Evolutionary conservation across 64 coral and sea anemone genomes (phyloP), one percentile per base, ranked within the genome.

Genomic region (Montipora foliosa): DNA sequence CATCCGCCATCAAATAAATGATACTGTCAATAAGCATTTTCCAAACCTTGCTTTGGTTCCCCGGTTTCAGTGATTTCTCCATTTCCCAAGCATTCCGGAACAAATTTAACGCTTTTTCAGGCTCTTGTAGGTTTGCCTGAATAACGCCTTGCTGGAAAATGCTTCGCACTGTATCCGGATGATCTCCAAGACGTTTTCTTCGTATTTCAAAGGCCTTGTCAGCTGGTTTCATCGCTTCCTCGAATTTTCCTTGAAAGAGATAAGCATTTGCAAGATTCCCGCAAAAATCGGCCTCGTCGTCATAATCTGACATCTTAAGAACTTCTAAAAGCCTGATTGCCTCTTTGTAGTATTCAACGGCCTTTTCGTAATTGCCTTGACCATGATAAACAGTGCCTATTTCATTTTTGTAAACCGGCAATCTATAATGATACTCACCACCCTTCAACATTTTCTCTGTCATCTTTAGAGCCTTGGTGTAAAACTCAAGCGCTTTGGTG

Each of bases 201-300:
- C 22, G 75, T 16, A 92, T 82, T 15, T 49, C 47, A 22, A 60
- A 72, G 5, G 90, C 90, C 59, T 61, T 92, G 14, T 85, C 46
- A 4, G 90, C 90, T 22, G 50, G 58, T 49, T 8, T 59, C 1
- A 24, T 5, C 14, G 90, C 79, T 67, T 81, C 50, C 15, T 78
- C 5, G 60, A 85, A 92, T n/a, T 86, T 59, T 13, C 49, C 52
- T 15, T 64, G 71, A 45, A 17, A 45, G 3, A 24, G 20, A 20
- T 64, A 83, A 25, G 50, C 79, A 83, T 92, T 92, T 3, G 80
- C 82, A 61, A 92, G 79, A 47, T 92, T 92, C 52, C 90, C 66
- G 4, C 47, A 29, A 21, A 92, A 92, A 0, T 25, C 37, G 2
- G 81, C 90, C 67, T 82, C 82, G 49, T 85, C 74, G 1, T 49